Evolutionary conservation across 2,797 vertebrate species (phyloP).

Genomic region (Florisuga fusca): DNA sequence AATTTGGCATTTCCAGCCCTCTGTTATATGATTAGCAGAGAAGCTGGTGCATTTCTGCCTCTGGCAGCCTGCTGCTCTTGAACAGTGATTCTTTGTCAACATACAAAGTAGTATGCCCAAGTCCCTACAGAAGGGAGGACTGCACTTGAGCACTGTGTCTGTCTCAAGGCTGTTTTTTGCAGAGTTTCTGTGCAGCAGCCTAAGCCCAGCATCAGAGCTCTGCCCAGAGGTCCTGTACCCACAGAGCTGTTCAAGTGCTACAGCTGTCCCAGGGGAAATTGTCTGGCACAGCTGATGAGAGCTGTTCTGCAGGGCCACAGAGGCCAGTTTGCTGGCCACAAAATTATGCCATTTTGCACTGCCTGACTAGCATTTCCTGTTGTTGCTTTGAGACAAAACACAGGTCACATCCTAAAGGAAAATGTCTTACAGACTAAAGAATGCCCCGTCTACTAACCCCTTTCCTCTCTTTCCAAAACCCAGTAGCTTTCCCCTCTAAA

Average conservation of each 20-base stretch:
- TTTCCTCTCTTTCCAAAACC: background rate
- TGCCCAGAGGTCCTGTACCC: too few relatives aligned
- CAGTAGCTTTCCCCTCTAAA: background rate
- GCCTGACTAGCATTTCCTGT: background rate
- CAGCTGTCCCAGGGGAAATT: background rate
- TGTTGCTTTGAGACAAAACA: background rate
- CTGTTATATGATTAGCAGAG: background rate
- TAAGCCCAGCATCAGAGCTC: background rate
- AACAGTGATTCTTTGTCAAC: background rate
- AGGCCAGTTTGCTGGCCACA: background rate
- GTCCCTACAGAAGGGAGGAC: background rate
- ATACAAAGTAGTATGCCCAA: background rate
- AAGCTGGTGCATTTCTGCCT: background rate
- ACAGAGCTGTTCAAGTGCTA: background rate
- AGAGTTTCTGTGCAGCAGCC: fast-evolving
- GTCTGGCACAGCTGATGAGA: fast-evolving
- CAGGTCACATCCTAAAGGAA: background rate
- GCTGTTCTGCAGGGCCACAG: background rate
- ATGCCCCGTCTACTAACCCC: background rate
- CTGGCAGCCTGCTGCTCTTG: background rate
- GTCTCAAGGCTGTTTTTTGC: background rate
- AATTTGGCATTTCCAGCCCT: background rate
- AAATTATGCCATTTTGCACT: background rate
- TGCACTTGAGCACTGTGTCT: background rate
- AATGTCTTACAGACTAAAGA: background rate